These are phyloP conservation scores for Oryzias curvinotus DNA, from an alignment of 2,113 vertebrate species.

Conservation along the genomic window DNA sequence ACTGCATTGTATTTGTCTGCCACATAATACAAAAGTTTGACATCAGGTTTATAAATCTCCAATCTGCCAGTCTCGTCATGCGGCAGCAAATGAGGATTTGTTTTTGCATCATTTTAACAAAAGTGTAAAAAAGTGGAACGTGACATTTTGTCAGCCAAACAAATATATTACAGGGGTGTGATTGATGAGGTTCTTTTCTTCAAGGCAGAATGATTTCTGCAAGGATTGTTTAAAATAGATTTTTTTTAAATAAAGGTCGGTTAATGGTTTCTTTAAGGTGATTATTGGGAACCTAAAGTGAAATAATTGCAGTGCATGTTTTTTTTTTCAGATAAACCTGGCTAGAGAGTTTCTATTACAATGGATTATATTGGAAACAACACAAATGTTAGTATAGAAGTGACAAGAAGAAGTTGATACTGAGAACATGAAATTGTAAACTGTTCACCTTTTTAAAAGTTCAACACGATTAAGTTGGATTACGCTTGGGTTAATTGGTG, in stretches of 20 bases:
- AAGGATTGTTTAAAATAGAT: constrained; percentile 47
- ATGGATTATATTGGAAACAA: constrained; percentile 11
- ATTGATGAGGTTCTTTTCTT: constrained; percentile 39
- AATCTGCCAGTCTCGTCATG: constrained; percentile 36
- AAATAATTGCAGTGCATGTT: constrained; percentile 15
- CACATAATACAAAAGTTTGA: too few relatives aligned
- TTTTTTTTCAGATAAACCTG: not conserved
- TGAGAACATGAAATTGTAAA: too few relatives aligned
- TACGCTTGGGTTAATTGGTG: too few relatives aligned
- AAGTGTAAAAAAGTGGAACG: constrained; percentile 3
- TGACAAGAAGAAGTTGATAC: too few relatives aligned
- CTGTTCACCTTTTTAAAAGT: too few relatives aligned
- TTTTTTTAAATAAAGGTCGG: constrained; percentile 48
- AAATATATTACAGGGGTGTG: constrained; percentile 19
- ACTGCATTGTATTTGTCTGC: too few relatives aligned
- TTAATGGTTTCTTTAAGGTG: constrained; percentile 47
- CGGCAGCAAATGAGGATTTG: constrained; percentile 3
- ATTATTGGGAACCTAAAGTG: constrained; percentile 34
- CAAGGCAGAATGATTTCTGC: constrained; percentile 35
- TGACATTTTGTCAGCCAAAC: constrained; percentile 28
- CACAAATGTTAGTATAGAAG: not conserved
- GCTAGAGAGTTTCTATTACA: constrained; percentile 1
- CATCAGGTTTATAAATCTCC: too few relatives aligned
- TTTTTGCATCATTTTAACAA: not conserved
- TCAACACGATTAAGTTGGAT: too few relatives aligned